These are phyloP conservation scores for Caenorhabditis latens DNA, from an alignment of 1,140 invertebrate genomes.

Conservation along the genomic window DNA sequence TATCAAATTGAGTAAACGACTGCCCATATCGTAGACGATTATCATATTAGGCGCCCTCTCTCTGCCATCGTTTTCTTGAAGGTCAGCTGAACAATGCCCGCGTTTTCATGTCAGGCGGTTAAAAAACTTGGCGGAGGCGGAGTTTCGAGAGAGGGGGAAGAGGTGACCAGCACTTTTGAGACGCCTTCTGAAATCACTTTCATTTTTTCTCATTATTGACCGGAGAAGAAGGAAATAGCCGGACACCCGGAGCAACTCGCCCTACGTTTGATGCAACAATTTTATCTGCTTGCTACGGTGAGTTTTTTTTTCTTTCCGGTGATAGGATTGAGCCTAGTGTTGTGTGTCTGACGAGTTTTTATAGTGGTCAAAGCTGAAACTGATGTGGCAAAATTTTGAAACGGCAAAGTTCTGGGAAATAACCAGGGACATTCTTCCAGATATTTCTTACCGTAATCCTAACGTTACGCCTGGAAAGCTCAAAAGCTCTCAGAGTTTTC, in stretches of 20 bases:
- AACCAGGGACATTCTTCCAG: too few relatives aligned
- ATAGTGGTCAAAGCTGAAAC: too few relatives aligned
- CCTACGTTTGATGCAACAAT: slow-evolving; percentile 14
- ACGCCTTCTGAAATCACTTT: neutral
- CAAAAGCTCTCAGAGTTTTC: too few relatives aligned
- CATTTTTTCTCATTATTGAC: neutral
- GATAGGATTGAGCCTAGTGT: too few relatives aligned
- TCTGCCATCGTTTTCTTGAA: slow-evolving; percentile 11
- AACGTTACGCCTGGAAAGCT: too few relatives aligned
- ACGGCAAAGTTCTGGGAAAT: too few relatives aligned
- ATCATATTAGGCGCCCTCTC: slow-evolving; percentile 40
- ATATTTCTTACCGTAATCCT: too few relatives aligned
- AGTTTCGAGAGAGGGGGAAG: neutral
- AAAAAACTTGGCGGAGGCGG: neutral
- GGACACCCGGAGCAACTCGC: neutral
- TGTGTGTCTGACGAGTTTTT: too few relatives aligned
- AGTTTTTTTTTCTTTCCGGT: neutral
- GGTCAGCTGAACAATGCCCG: slow-evolving; percentile 44
- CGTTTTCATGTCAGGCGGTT: neutral
- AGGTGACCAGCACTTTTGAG: neutral
- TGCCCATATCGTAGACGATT: neutral
- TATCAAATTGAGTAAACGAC: neutral
- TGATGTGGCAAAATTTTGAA: too few relatives aligned
- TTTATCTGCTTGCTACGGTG: slow-evolving; percentile 1
- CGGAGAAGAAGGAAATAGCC: neutral